Base-by-base conservation (phyloP, 2,113 vertebrate genomes). In the Myotis yumanensis region DNA sequence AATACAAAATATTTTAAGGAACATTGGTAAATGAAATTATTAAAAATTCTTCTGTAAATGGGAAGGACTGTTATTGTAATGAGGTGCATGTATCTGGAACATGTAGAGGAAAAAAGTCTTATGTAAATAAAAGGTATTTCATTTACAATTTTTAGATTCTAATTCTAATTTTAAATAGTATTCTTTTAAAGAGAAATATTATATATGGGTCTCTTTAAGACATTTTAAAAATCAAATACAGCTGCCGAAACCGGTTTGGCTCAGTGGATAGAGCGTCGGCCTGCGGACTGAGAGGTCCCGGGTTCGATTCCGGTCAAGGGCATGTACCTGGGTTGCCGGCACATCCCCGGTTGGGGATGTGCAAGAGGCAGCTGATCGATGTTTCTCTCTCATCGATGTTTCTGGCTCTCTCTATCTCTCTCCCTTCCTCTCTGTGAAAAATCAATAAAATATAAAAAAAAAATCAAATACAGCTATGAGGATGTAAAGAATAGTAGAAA, bases 171-270 rank as follows among this genome's bases (percentile, higher is more conserved):
- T 89, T 57, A 66, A 89, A 35, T 46, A 71, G 40, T 89, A 48
- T 18, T 71, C 20, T 90, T 77, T 66, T 77, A 73, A 96, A 92
- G 8, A 32, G 28, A 86, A 83, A 52, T 6, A 51, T 86, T 28
- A 82, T 1, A 35, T 40, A 46, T 52, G 9, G 3, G 12, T 59
- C 30, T 46, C 4, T 90, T 73, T 69, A 94, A 93, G 54, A 76
- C 25, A 64, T 73, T 90, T 88, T 72, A 81, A 77, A 71, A 85
- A 80, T 73, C 23, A 77, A 81, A 77, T 88, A 37, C 4, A 94
- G 30, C 59, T 64, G n/a, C n/a, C n/a, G n/a, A n/a, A n/a, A n/a
- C n/a, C n/a, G n/a, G n/a, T n/a, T n/a, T n/a, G n/a, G n/a, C n/a
- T n/a, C n/a, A n/a, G n/a, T n/a, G n/a, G n/a, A n/a, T n/a, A n/a